Conservation (phyloP, 2,888 invertebrate genomes). For the Ormyrus labotus region DNA sequence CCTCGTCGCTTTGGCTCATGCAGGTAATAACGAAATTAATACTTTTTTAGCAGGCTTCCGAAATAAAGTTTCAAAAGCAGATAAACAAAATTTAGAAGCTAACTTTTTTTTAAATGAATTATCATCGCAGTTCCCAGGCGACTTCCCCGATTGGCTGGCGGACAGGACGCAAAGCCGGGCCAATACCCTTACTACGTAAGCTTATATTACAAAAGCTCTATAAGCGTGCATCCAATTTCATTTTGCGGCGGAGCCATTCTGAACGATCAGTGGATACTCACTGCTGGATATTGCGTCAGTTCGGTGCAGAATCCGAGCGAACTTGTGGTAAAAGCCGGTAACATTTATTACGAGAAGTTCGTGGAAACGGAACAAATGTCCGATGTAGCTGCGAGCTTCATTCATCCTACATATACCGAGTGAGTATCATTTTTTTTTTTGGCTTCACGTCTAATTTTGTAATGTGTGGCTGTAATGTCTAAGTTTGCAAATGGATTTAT, state of each 20-base stretch:
- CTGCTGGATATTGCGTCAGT: slow-evolving; percentile 57
- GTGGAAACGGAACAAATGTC: slow-evolving; percentile 53
- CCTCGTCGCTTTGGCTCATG: not conserved
- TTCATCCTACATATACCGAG: slow-evolving; percentile 66
- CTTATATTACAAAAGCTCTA: slow-evolving; percentile 68
- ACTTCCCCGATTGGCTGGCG: slow-evolving; percentile 61
- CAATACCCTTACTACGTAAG: slow-evolving; percentile 76
- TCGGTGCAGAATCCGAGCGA: slow-evolving; percentile 14
- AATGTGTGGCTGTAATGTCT: no score
- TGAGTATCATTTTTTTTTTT: slow-evolving; percentile 47
- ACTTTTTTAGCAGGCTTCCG: no score
- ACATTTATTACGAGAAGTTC: slow-evolving; percentile 5
- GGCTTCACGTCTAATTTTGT: no score
- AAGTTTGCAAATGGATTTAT: no score
- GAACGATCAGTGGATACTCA: slow-evolving; percentile 54
- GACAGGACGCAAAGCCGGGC: slow-evolving; percentile 69
- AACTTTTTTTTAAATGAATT: not conserved
- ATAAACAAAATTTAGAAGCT: not conserved
- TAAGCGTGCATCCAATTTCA: slow-evolving; percentile 33
- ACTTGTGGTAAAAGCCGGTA: slow-evolving; percentile 57
- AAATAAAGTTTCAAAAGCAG: not conserved
- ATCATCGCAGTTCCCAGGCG: not conserved
- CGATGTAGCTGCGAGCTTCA: slow-evolving; percentile 45
- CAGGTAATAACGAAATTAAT: not conserved
- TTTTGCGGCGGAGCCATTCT: slow-evolving; percentile 59